phyloP scores from a whole-genome alignment of 2,888 invertebrate genomes.

The Dynastes grantii region DNA sequence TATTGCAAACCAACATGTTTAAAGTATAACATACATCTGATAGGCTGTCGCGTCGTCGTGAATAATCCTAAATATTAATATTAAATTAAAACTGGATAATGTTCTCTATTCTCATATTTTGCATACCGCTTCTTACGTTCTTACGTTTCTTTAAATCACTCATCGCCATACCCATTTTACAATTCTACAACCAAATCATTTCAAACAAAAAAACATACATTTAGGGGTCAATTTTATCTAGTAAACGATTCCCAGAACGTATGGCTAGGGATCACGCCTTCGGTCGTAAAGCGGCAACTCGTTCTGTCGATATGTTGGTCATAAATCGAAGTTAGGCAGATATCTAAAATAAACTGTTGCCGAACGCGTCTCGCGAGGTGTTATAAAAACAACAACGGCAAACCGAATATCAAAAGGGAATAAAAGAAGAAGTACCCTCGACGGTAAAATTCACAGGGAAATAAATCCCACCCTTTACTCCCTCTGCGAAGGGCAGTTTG shows the following conservation, averaged over 20 bases:
- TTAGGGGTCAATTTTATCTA: constrained; percentile 16
- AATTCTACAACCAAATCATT: too few relatives aligned
- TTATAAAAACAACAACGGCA: not conserved
- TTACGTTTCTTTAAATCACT: too few relatives aligned
- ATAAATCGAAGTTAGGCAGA: constrained; percentile 7
- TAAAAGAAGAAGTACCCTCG: not conserved
- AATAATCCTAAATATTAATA: too few relatives aligned
- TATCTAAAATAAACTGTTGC: not conserved
- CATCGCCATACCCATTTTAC: too few relatives aligned
- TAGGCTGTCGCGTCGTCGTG: too few relatives aligned
- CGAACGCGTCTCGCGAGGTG: not conserved
- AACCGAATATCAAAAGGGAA: constrained; percentile 2
- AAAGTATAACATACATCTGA: too few relatives aligned
- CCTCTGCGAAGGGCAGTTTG: too few relatives aligned
- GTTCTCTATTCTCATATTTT: too few relatives aligned
- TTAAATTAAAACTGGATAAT: too few relatives aligned
- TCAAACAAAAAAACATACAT: constrained; percentile 3
- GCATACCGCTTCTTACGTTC: too few relatives aligned
- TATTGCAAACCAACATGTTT: too few relatives aligned
- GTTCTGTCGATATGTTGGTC: not conserved
- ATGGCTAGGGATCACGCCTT: not conserved
- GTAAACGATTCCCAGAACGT: constrained; percentile 8
- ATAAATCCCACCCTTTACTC: not conserved
- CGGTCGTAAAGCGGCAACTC: constrained; percentile 7
- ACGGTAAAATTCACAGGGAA: constrained; percentile 18